A percentile compares a stretch with the other conserved stretches of the same genome.
phyloP scores from a whole-genome alignment of 2,888 invertebrate genomes.

The Aspidiotus destructor region DNA sequence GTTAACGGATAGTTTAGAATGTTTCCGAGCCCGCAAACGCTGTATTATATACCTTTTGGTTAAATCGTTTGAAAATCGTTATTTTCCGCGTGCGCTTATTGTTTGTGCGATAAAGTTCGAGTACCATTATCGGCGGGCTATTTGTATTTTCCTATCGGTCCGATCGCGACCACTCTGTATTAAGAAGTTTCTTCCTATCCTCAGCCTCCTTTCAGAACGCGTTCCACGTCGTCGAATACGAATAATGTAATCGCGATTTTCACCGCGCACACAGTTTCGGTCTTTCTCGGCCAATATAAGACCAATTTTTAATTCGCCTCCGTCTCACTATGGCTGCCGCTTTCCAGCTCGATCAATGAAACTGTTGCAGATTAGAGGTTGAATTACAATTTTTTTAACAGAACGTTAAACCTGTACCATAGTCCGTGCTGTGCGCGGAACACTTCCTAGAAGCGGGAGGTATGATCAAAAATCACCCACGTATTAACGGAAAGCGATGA shows the following conservation, averaged over 20 bases:
- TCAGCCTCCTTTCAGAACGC: neutral
- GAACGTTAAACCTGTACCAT: too few relatives aligned
- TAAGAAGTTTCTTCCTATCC: too few relatives aligned
- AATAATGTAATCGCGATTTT: slow-evolving; percentile 4
- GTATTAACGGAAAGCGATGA: too few relatives aligned
- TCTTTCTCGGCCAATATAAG: neutral
- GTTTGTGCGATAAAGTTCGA: slow-evolving; percentile 4
- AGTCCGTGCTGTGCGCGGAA: too few relatives aligned
- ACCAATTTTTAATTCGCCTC: neutral
- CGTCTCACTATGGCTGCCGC: too few relatives aligned
- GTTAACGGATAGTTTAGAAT: neutral
- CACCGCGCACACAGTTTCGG: neutral
- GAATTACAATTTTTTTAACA: too few relatives aligned
- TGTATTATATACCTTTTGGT: neutral
- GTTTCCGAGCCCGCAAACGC: neutral
- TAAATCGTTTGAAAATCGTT: slow-evolving; percentile 16
- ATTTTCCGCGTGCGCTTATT: slow-evolving; percentile 25
- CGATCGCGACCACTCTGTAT: neutral
- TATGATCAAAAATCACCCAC: too few relatives aligned
- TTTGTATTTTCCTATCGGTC: neutral
- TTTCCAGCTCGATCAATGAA: too few relatives aligned
- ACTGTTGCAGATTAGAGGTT: too few relatives aligned
- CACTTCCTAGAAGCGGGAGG: too few relatives aligned
- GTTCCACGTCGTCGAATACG: slow-evolving; percentile 1
- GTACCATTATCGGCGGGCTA: neutral